Evolutionary conservation across 2,113 vertebrate genomes (phyloP).

Genomic region (Tupaia chinensis): DNA sequence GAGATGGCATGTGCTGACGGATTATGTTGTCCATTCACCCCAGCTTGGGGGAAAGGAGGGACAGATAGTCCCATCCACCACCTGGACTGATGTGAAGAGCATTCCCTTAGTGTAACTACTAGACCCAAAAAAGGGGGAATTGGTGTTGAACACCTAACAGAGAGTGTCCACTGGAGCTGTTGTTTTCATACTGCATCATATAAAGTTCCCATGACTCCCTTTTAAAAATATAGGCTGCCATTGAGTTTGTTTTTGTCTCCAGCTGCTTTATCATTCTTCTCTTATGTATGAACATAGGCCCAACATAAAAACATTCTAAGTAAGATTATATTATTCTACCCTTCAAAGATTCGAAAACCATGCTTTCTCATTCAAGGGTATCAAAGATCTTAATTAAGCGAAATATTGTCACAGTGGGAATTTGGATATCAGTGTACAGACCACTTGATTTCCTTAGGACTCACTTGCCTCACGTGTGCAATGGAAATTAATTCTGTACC

Average conservation of each 20-base stretch:
- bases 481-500: neutral
- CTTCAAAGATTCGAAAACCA: constrained; percentile 9
- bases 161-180: neutral
- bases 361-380: neutral
- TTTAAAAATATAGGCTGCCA: neutral
- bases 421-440: neutral
- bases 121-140: neutral
- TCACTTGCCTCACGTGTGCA: neutral
- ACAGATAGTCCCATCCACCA: neutral
- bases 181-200: neutral
- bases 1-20: neutral
- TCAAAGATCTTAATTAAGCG: neutral
- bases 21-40: neutral
- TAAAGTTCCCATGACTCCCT: neutral
- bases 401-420: neutral
- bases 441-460: neutral
- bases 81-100: neutral
- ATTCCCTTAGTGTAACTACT: neutral
- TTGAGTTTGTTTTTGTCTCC: neutral
- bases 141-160: neutral
- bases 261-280: neutral
- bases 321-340: neutral
- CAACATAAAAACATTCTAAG: neutral
- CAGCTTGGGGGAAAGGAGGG: neutral
- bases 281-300: neutral